Evolutionary conservation across 1,140 invertebrate genomes (phyloP).

Genomic region (Eciton burchellii): DNA sequence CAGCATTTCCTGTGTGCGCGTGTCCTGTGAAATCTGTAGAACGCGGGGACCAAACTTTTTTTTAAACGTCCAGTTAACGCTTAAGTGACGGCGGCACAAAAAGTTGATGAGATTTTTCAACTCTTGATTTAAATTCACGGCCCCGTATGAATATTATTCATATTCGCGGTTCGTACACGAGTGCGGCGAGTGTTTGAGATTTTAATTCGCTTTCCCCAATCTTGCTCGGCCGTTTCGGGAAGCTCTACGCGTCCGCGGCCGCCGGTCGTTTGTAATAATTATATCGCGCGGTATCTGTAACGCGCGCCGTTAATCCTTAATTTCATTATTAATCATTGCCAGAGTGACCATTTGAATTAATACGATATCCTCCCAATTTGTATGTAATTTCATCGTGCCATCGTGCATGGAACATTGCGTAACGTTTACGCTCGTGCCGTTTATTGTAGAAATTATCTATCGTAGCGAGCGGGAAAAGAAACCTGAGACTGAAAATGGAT

Average conservation of each 20-base stretch:
- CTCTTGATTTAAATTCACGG: conserved; percentile 25
- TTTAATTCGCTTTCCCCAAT: background rate
- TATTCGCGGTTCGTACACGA: background rate
- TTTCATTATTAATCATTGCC: background rate
- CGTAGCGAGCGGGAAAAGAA: background rate
- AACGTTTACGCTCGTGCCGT: no score
- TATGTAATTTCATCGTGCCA: no score
- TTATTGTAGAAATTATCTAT: no score
- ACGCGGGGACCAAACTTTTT: background rate
- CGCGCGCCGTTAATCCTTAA: background rate
- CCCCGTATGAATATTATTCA: background rate
- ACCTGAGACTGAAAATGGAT: background rate
- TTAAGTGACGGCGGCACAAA: conserved; percentile 22
- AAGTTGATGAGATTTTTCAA: conserved; percentile 26
- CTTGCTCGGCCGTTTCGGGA: background rate
- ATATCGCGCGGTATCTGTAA: background rate
- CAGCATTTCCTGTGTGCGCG: no score
- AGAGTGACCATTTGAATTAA: background rate
- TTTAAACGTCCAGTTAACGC: conserved; percentile 17
- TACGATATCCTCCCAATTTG: background rate
- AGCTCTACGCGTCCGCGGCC: no score
- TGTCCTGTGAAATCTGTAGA: background rate
- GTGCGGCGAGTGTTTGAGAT: background rate
- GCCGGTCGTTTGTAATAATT: background rate
- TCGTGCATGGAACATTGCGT: no score